phyloP scores from a whole-genome alignment of 2,797 vertebrate species.

The Phalloptychus januarius region DNA sequence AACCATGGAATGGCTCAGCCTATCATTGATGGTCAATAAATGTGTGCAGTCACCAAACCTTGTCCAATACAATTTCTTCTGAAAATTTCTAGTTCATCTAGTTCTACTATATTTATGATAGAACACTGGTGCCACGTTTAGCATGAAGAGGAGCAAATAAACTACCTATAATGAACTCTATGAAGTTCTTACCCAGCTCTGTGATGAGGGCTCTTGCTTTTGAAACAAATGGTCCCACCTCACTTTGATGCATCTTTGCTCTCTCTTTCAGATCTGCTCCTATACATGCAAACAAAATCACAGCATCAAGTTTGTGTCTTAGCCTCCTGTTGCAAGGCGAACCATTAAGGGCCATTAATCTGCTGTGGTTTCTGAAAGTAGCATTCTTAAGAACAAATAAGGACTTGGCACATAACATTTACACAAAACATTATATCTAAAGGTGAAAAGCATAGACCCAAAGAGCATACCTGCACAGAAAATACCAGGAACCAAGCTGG shows the following conservation, averaged over 20 bases:
- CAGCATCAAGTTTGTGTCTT: background rate
- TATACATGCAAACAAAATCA: slow-evolving; percentile 65
- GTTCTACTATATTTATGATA: background rate
- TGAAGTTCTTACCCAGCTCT: slow-evolving; percentile 85
- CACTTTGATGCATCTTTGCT: slow-evolving; percentile 93
- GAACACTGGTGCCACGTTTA: background rate
- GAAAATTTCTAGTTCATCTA: background rate
- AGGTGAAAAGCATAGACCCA: background rate
- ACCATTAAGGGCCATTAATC: background rate
- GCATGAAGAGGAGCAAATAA: background rate
- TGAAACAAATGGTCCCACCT: slow-evolving; percentile 95
- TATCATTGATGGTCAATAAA: too few relatives aligned
- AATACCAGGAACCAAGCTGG: slow-evolving; percentile 93
- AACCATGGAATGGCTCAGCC: too few relatives aligned
- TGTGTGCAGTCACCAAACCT: too few relatives aligned
- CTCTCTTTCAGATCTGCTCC: slow-evolving; percentile 97
- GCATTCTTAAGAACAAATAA: background rate
- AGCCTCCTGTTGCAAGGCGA: background rate
- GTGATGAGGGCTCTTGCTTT: slow-evolving; percentile 91
- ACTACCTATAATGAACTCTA: background rate
- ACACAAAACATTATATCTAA: background rate
- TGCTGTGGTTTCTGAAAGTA: background rate
- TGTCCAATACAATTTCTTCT: too few relatives aligned
- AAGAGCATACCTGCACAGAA: slow-evolving; percentile 92
- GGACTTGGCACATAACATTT: background rate